Conservation (phyloP, 2,113 vertebrate genomes). For the Poecilia latipinna region DNA sequence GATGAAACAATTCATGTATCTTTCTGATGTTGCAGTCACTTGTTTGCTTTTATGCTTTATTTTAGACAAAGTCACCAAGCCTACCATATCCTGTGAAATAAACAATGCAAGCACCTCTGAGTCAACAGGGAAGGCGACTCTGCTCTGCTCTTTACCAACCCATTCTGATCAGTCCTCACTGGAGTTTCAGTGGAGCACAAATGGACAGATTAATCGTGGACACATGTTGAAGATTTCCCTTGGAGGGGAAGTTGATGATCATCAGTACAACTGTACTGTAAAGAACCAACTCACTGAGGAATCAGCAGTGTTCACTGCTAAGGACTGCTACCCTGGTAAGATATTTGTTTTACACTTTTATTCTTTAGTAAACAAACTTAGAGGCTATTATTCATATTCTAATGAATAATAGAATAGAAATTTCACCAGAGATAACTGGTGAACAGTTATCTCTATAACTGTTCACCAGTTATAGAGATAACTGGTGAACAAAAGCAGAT, state of each 20-base stretch:
- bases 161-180: neutral
- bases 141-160: constrained; percentile 47
- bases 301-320: constrained; percentile 36
- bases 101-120: neutral
- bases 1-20: neutral
- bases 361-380: neutral
- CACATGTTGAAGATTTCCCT: constrained; percentile 33
- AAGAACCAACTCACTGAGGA: constrained; percentile 48
- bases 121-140: constrained; percentile 10
- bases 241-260: constrained; percentile 3
- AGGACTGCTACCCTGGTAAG: constrained; percentile 64
- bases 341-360: neutral
- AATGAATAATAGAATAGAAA: no score
- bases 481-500: neutral
- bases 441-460: no score
- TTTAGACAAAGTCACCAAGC: constrained; percentile 47
- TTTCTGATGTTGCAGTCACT: neutral
- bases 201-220: neutral
- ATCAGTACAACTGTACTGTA: constrained; percentile 41
- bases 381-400: neutral
- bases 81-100: constrained; percentile 58
- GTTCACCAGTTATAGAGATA: no score
- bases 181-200: constrained; percentile 41
- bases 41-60: neutral
- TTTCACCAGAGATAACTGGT: no score